Percentiles rank a stretch among this genome's conserved stretches.
phyloP scores from a whole-genome alignment of 2,113 vertebrate genomes.

The Chiloscyllium plagiosum region DNA sequence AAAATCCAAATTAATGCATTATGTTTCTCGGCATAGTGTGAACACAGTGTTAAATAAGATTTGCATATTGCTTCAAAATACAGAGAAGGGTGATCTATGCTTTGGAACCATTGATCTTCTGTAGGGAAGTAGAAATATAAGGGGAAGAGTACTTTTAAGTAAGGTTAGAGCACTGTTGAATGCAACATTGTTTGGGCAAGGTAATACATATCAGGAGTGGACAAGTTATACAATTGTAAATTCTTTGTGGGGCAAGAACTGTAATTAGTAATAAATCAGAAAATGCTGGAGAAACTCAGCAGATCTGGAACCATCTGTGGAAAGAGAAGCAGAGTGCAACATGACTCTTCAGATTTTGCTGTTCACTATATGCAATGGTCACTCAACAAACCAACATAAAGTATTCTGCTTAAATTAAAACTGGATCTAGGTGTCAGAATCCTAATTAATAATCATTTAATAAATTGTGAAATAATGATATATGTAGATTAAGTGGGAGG shows the following conservation, averaged over 20 bases:
- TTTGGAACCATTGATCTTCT: background rate
- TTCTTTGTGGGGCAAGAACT: background rate
- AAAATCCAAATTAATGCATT: background rate
- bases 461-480: no score
- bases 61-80: background rate
- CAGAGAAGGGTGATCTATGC: background rate
- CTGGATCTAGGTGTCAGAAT: no score
- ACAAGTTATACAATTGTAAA: background rate
- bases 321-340: no score
- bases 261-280: background rate
- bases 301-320: no score
- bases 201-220: background rate
- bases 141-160: background rate
- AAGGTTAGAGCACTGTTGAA: background rate
- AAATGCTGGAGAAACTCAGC: no score
- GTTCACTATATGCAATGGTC: background rate
- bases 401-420: no score
- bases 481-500: no score
- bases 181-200: background rate
- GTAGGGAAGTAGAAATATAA: background rate
- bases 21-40: background rate
- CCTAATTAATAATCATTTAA: no score
- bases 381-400: no score
- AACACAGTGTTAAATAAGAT: background rate
- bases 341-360: no score